Evolutionary conservation across 2,113 vertebrate species (phyloP), one percentile per base, ranked within the genome.

Genomic region (Damaliscus lunatus): DNA sequence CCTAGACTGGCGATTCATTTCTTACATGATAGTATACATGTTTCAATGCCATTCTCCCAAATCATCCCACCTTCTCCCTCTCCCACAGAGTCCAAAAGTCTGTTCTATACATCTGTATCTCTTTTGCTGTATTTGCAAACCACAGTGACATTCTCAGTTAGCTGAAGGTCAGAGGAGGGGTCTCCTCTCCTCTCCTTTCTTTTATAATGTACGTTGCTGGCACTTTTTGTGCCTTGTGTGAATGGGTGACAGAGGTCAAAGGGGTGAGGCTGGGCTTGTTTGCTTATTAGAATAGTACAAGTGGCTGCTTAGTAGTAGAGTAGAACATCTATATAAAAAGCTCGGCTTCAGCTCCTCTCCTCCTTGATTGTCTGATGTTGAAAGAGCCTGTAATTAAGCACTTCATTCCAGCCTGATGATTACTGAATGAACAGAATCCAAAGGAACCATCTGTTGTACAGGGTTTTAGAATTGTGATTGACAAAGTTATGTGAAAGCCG

Each of bases 401-500:
- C 55, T 88, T 88, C 89, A 46, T 86, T 92, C 50, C 46, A 93
- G 48, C 52, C 53, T 64, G 15, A 9, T 17, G 31, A 82, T n/a
- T 84, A n/a, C 53, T 90, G 48, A 94, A 71, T 95, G 92, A 96
- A 52, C 46, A 94, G 46, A 90, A 88, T 57, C 40, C 57, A 94
- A 46, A 17, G 78, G 85, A 95, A 11, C 43, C 67, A 23, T 82
- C n/a, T 93, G 78, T 74, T 86, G 2, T 82, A 31, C 16, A 25
- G 78, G 50, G 59, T 81, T 94, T 90, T 94, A 64, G 74, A 48
- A 82, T 92, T 10, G 12, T 89, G 55, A 74, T 62, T 90, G 67
- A 55, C 82, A 46, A 57, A 86, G 64, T n/a, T 52, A 33, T n/a
- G 14, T 82, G 48, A 62, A 36, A 64, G 64, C 15, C 31, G 50